These are phyloP conservation scores for Drosophila teissieri DNA, from an alignment of 1,140 invertebrate species.

Conservation along the genomic window DNA sequence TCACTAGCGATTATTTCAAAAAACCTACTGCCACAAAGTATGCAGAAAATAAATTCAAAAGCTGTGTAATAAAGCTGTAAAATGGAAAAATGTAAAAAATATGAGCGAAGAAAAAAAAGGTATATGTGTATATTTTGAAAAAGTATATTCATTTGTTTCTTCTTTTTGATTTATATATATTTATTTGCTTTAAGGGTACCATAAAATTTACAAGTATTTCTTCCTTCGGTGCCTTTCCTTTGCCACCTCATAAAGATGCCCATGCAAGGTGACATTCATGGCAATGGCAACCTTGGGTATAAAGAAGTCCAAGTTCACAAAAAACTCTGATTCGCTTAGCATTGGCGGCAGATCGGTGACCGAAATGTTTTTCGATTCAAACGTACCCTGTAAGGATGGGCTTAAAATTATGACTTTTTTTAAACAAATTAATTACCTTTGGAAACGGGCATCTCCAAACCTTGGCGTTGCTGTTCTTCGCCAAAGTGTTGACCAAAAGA, in stretches of 20 bases:
- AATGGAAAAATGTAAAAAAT: background rate
- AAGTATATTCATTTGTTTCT: background rate
- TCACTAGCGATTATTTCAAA: background rate
- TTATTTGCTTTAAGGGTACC: background rate
- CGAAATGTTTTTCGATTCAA: conserved; percentile 42
- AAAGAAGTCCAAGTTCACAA: conserved; percentile 41
- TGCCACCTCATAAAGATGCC: conserved; percentile 34
- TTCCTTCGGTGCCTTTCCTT: conserved; percentile 44
- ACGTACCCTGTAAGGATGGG: conserved; percentile 23
- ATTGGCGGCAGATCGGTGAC: conserved; percentile 49
- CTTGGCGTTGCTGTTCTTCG: background rate
- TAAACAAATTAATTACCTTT: conserved; percentile 12
- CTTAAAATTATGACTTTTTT: background rate
- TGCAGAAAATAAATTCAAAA: background rate
- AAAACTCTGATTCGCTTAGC: conserved; percentile 51
- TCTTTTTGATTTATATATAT: background rate
- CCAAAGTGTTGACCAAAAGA: conserved; percentile 40
- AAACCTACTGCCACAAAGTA: conserved; percentile 7
- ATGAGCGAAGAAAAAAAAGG: background rate
- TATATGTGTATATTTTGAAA: background rate
- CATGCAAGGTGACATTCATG: conserved; percentile 45
- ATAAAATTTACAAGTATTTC: conserved; percentile 43
- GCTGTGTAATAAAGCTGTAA: background rate
- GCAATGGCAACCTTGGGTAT: conserved; percentile 33
- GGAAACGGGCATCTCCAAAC: conserved; percentile 38